Evolutionary conservation across 2,797 vertebrate species (phyloP), one percentile per base, ranked within the genome.

Genomic region (Diplodus puntazzo): DNA sequence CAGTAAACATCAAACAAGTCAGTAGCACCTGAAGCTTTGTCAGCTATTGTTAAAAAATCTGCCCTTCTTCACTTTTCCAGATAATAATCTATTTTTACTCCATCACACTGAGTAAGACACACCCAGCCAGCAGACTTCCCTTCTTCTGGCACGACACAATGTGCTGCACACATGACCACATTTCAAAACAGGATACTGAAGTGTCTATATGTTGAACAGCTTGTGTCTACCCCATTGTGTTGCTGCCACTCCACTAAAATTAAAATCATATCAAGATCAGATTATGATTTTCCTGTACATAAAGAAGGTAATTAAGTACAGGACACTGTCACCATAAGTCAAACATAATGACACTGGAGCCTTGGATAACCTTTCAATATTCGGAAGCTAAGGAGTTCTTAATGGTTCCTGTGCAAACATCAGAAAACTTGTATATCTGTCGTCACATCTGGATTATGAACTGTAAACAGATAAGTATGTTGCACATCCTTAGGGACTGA

Each of bases 401-500:
- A 42, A 13, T 79, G 48, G 42, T 13, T 63, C 54, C 57, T 55
- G 48, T 34, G 49, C 23, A 70, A 48, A 69, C 71, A 42, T 60
- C 9, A 49, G 34, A 48, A 0, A 69, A 45, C 49, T 45, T 45
- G 17, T 59, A 49, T 46, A 68, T 76, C 39, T 21, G 17, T 30
- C 18, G 12, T 54, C 20, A 25, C 0, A 1, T 68, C 30, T 72
- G 43, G n/a, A 66, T 80, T 69, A 60, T 68, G 34, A 63, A 61
- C 46, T 58, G 66, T 16, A 54, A 81, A 68, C 23, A 21, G 60
- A 77, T 43, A 43, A 67, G 9, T 30, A 46, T 23, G 52, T 14
- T 34, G 17, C 23, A 68, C 59, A 84, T 85, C 80, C 84, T 81
- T 39, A 50, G 62, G 60, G 75, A 68, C 50, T 53, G 49, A 25